These are phyloP conservation scores for Meteorus sp. DNA, from an alignment of 1,140 invertebrate species.

Conservation along the genomic window DNA sequence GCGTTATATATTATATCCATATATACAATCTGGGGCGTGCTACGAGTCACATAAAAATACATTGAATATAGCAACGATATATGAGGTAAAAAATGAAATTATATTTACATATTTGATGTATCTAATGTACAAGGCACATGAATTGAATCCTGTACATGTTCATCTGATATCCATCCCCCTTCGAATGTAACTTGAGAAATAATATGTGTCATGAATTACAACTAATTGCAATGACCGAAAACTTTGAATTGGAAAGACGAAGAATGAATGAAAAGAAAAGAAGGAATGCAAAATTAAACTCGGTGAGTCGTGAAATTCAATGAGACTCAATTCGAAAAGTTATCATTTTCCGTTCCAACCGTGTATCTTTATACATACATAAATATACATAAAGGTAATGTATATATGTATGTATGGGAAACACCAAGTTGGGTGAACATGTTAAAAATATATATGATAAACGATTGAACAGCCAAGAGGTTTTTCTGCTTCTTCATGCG, in stretches of 20 bases:
- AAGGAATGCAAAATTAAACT: background rate
- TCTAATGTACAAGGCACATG: too few species aligned
- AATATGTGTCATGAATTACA: too few species aligned
- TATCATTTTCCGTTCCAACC: background rate
- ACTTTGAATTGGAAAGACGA: background rate
- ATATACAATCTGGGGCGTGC: too few species aligned
- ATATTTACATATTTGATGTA: too few species aligned
- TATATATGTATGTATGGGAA: background rate
- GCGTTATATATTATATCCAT: too few species aligned
- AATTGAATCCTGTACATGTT: too few species aligned
- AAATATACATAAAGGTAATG: too few species aligned
- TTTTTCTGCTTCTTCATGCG: background rate
- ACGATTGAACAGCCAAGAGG: background rate
- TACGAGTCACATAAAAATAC: background rate
- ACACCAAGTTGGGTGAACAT: background rate
- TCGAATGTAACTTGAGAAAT: too few species aligned
- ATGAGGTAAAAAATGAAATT: too few species aligned
- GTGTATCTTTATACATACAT: too few species aligned
- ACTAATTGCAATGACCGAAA: background rate
- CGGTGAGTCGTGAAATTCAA: conserved; percentile 1
- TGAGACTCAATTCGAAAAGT: background rate
- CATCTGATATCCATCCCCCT: too few species aligned
- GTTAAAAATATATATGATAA: background rate
- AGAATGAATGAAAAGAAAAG: background rate
- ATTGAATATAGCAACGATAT: too few species aligned